phyloP scores from a whole-genome alignment of 2,113 vertebrate species.

The Ginglymostoma cirratum region DNA sequence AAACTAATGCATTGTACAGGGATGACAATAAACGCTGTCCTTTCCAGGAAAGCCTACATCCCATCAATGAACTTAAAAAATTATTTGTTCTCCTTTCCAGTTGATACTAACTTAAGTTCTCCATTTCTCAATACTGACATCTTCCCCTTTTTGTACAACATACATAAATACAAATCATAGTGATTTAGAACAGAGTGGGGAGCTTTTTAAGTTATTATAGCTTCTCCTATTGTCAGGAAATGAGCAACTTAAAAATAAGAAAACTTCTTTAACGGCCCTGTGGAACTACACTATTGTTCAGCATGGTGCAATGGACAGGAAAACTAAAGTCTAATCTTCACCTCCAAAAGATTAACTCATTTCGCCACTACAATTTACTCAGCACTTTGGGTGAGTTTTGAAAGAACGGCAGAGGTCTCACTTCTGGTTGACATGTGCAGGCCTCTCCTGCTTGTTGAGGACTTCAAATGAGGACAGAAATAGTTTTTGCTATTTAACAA shows the following conservation, averaged over 20 bases:
- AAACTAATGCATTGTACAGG: neutral
- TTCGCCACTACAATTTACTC: neutral
- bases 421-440: neutral
- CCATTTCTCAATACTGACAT: neutral
- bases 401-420: neutral
- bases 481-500: neutral
- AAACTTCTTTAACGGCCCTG: neutral
- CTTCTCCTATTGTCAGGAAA: neutral
- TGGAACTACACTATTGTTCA: neutral
- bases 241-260: neutral
- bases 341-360: neutral
- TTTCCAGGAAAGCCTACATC: neutral
- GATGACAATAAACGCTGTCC: neutral
- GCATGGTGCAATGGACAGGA: neutral
- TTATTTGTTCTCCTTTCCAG: neutral
- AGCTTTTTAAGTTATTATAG: neutral
- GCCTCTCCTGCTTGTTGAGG: neutral
- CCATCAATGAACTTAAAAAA: neutral
- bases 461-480: neutral
- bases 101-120: neutral
- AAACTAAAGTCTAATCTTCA: neutral
- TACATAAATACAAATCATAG: neutral
- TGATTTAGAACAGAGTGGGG: neutral
- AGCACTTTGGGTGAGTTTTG: neutral
- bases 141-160: neutral